Evolutionary conservation across 92 coral and sea anemone species (phyloP), one percentile per base, ranked within the genome.

Genomic region (Epizoanthus rinbou): DNA sequence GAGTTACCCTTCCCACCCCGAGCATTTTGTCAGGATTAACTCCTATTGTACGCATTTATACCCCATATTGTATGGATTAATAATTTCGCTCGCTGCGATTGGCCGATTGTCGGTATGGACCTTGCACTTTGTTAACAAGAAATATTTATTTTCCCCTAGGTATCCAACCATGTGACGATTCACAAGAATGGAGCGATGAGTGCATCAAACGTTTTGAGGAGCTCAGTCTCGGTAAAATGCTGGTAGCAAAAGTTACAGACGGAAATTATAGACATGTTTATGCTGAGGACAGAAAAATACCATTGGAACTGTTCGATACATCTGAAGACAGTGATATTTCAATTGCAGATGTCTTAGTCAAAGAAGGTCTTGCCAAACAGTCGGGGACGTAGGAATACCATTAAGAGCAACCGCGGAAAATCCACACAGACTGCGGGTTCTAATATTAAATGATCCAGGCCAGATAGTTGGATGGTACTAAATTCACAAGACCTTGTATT

Each of bases 121-220:
- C 53, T 47, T 11, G 14, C 53, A 8, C 16, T 50, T 0, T 10
- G 15, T 10, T 50, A 50, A 50, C 9, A 50, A 0, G 54, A 50
- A 13, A 13, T 50, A 9, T 1, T 50, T 43, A 16, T 64, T 80
- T 64, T 22, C 0, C 9, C 28, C 25, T 56, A 89, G 92, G 88
- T 28, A 43, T 89, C 35, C 78, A 69, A 22, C 85, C 88, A 4
- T 35, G 74, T 19, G 89, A 67, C 31, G 86, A 70, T 66, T 84
- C 92, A 19, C 85, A 84, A 22, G 91, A 90, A 69, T 97, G 99
- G 99, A 76, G 92, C 28, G 87, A 87, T 54, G 90, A 94, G 76
- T 94, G 94, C 54, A 67, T 66, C 0, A 80, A 68, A 54, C 81
- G 91, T 52, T 92, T 97, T 82, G 90, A 76, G 73, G 87, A 91